Percentiles rank a stretch among this genome's conserved stretches.
These are phyloP conservation scores for Ormia ochracea DNA, from an alignment of 2,888 invertebrate genomes.

Conservation along the genomic window DNA sequence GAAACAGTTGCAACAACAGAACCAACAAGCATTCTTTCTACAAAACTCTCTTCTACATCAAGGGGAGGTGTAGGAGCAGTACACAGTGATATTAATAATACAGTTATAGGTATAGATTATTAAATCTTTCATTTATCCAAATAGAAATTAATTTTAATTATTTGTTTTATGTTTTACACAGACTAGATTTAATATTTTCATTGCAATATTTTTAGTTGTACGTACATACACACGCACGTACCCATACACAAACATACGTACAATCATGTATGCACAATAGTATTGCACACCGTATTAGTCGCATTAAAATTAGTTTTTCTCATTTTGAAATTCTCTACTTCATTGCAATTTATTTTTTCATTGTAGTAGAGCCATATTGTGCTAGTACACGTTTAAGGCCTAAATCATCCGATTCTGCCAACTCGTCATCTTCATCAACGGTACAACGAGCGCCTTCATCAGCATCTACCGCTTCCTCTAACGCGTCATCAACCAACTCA, in stretches of 20 bases:
- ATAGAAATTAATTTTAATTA: constrained; percentile 8
- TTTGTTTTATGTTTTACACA: neutral
- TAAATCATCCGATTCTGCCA: constrained; percentile 68
- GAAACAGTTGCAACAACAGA: constrained; percentile 62
- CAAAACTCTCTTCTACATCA: constrained; percentile 63
- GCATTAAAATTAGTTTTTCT: constrained; percentile 5
- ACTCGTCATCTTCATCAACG: constrained; percentile 55
- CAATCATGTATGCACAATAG: too few species aligned
- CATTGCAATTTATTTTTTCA: neutral
- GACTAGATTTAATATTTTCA: constrained; percentile 24
- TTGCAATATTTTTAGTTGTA: too few species aligned
- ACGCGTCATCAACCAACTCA: constrained; percentile 53
- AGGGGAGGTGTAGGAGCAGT: constrained; percentile 61
- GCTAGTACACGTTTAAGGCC: constrained; percentile 69
- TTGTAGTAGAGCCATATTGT: constrained; percentile 65
- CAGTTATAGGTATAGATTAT: constrained; percentile 63
- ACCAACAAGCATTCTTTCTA: constrained; percentile 60
- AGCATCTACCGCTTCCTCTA: constrained; percentile 53
- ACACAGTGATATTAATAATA: constrained; percentile 58
- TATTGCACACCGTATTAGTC: too few species aligned
- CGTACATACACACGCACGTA: too few species aligned
- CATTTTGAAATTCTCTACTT: constrained; percentile 7
- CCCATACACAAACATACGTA: too few species aligned
- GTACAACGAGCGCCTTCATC: constrained; percentile 59
- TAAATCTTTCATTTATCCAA: neutral